A percentile compares a stretch with the other conserved stretches of the same genome.
phyloP scores from a whole-genome alignment of 2,888 invertebrate species.

The Neria commutata region DNA sequence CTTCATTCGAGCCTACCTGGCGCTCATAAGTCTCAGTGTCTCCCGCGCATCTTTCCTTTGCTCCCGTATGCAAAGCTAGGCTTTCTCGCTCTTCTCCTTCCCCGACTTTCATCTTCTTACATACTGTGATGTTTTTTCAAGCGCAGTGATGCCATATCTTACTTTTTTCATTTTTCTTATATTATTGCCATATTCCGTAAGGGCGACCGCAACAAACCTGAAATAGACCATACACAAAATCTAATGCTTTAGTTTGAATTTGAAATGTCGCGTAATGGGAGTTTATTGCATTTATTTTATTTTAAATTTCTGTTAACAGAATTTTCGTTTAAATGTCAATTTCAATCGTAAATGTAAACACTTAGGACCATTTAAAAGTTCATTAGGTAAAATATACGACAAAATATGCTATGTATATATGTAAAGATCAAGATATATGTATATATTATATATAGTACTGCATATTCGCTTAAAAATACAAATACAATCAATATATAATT shows the following conservation, averaged over 20 bases:
- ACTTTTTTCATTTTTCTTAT: too few relatives aligned
- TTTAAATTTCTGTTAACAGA: neutral
- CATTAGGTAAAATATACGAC: slow-evolving; percentile 30
- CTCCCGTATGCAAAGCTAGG: too few relatives aligned
- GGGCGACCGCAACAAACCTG: too few relatives aligned
- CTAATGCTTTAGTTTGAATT: neutral
- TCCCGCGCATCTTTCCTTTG: too few relatives aligned
- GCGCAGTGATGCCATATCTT: too few relatives aligned
- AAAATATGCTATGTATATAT: slow-evolving; percentile 18
- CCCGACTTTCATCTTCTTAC: too few relatives aligned
- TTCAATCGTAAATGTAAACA: slow-evolving; percentile 29
- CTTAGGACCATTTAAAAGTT: slow-evolving; percentile 28
- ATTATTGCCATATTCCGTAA: too few relatives aligned
- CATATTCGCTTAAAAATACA: slow-evolving; percentile 7
- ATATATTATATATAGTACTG: slow-evolving; percentile 25
- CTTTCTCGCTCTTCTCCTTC: too few relatives aligned
- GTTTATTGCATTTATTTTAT: neutral
- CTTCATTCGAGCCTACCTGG: too few relatives aligned
- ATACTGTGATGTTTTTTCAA: too few relatives aligned
- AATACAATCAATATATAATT: neutral
- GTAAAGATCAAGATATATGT: slow-evolving; percentile 20
- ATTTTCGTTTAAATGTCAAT: slow-evolving; percentile 17
- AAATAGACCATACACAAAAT: too few relatives aligned
- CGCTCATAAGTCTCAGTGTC: too few relatives aligned
- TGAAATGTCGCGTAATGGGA: neutral